Evolutionary conservation across 2,113 vertebrate species (phyloP).

Genomic region (Cephalopterus ornatus): DNA sequence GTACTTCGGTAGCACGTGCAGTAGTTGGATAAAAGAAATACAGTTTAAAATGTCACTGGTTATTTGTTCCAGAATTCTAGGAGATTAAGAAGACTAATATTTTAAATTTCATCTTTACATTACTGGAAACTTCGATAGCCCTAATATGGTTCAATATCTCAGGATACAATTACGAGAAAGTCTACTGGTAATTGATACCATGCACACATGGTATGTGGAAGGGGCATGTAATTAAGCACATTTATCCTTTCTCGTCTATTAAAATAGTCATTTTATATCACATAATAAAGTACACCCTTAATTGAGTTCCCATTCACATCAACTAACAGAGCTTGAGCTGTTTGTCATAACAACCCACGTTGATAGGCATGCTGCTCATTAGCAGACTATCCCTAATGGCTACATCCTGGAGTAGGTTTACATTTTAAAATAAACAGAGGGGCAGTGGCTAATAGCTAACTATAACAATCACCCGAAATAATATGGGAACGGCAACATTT

Average conservation of each 20-base stretch:
- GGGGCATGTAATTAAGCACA: not conserved
- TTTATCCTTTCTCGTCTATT: not conserved
- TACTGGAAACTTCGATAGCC: not conserved
- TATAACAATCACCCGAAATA: not conserved
- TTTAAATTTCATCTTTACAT: not conserved
- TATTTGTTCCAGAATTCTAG: not conserved
- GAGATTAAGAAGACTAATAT: not conserved
- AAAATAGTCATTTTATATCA: not conserved
- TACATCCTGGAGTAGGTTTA: slow-evolving; percentile 50
- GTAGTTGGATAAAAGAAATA: not conserved
- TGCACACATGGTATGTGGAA: not conserved
- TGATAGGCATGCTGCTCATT: not conserved
- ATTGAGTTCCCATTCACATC: not conserved
- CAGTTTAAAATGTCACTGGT: not conserved
- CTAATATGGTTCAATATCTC: not conserved
- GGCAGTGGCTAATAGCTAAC: slow-evolving; percentile 1
- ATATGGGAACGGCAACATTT: not conserved
- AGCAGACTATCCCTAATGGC: slow-evolving; percentile 20
- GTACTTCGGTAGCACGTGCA: not conserved
- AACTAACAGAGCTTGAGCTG: not conserved
- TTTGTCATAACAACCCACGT: slow-evolving; percentile 3
- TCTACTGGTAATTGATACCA: not conserved
- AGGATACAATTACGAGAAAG: not conserved
- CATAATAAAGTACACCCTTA: not conserved
- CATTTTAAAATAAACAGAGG: slow-evolving; percentile 55